These are phyloP conservation scores for Corvus moneduloides DNA, from an alignment of 2,113 vertebrate species.

Conservation along the genomic window DNA sequence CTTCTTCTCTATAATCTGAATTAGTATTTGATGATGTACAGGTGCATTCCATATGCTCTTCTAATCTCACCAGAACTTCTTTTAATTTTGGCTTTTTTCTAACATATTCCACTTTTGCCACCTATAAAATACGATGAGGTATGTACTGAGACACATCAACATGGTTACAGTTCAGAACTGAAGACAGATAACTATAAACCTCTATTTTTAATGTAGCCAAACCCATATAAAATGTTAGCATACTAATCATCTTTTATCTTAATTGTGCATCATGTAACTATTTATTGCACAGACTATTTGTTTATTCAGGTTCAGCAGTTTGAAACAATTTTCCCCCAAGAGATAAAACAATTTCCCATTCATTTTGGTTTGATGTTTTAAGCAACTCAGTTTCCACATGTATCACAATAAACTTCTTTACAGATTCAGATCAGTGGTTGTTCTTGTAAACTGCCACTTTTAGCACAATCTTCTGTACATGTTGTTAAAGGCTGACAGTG, in stretches of 20 bases:
- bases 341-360: constrained; percentile 43
- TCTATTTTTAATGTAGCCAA: constrained; percentile 38
- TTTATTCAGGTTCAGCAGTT: constrained; percentile 48
- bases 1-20: constrained; percentile 89
- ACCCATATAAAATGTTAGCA: constrained; percentile 27
- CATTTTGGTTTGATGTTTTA: not conserved
- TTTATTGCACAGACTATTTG: constrained; percentile 40
- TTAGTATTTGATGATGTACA: constrained; percentile 85
- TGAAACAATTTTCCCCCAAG: constrained; percentile 37
- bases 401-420: not conserved
- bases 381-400: not conserved
- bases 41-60: constrained; percentile 95
- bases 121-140: constrained; percentile 73
- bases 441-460: not conserved
- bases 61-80: constrained; percentile 95
- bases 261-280: constrained; percentile 34
- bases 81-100: constrained; percentile 94
- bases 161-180: constrained; percentile 36
- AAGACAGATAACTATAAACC: constrained; percentile 8
- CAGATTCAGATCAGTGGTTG: not conserved
- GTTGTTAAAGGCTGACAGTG: not conserved
- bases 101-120: constrained; percentile 97
- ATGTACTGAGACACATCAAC: constrained; percentile 41
- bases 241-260: constrained; percentile 49
- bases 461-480: not conserved